A percentile compares a stretch with the other conserved stretches of the same genome.
Conservation (phyloP, 2,113 vertebrate species). For the Nasalis larvatus region DNA sequence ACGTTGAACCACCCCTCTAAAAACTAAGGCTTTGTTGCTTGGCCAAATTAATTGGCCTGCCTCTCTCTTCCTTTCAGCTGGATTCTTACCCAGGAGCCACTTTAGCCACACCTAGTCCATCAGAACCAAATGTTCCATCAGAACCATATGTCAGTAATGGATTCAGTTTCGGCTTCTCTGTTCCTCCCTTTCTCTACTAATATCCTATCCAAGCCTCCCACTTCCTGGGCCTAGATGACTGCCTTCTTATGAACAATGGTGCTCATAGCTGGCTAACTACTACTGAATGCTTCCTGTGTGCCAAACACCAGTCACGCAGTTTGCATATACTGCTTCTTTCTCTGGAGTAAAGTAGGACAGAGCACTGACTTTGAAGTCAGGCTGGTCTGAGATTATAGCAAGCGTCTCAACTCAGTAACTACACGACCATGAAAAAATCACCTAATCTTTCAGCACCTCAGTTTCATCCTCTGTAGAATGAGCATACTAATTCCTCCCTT, state of each 20-base stretch:
- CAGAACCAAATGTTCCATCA: neutral
- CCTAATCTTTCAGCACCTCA: neutral
- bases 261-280: neutral
- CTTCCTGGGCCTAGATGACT: neutral
- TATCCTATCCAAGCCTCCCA: neutral
- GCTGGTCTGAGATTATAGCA: no score
- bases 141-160: neutral
- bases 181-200: neutral
- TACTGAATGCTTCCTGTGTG: neutral
- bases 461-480: neutral
- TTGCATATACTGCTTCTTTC: neutral
- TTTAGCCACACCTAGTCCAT: neutral
- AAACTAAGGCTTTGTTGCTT: neutral
- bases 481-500: neutral
- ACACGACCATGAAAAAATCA: neutral
- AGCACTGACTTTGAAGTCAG: neutral
- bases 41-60: neutral
- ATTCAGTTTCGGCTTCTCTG: neutral
- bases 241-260: neutral
- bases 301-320: neutral
- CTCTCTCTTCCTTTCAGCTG: neutral
- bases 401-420: neutral
- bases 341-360: neutral
- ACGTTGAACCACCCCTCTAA: neutral
- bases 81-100: neutral